phyloP scores from a whole-genome alignment of 2,888 invertebrate species.

The Frankliniella fusca region DNA sequence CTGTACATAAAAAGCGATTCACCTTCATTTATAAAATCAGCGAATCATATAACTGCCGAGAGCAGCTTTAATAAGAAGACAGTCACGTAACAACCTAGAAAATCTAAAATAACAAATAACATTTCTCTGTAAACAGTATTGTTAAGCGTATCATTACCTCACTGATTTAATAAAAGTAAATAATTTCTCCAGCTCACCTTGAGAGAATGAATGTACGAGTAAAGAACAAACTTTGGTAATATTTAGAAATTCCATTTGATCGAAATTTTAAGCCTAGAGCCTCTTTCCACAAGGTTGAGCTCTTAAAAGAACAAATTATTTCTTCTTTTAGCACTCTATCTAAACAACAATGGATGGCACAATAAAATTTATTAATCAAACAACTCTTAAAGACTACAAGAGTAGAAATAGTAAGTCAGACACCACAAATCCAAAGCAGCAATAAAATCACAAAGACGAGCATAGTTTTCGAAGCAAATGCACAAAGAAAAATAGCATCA shows the following conservation, averaged over 20 bases:
- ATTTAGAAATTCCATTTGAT: background rate
- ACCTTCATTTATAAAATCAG: background rate
- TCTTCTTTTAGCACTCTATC: background rate
- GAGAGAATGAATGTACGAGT: background rate
- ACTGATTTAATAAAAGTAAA: background rate
- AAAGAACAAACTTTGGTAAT: background rate
- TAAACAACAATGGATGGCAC: background rate
- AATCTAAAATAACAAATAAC: background rate
- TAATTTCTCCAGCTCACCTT: too few relatives aligned
- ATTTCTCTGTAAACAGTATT: background rate
- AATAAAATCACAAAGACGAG: background rate
- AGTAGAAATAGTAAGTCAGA: background rate
- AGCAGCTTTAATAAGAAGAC: background rate
- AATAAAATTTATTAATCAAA: background rate
- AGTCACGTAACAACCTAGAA: background rate
- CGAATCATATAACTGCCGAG: background rate
- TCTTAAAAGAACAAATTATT: background rate
- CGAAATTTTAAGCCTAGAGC: background rate
- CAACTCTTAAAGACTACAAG: background rate
- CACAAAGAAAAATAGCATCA: conserved; percentile 1
- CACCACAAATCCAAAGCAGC: background rate
- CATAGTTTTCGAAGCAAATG: background rate
- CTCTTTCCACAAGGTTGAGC: background rate
- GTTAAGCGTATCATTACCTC: background rate
- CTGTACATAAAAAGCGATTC: background rate